Percentiles rank a stretch among this genome's conserved stretches.
phyloP scores from a whole-genome alignment of 1,140 invertebrate genomes.

The Fopius arisanus region DNA sequence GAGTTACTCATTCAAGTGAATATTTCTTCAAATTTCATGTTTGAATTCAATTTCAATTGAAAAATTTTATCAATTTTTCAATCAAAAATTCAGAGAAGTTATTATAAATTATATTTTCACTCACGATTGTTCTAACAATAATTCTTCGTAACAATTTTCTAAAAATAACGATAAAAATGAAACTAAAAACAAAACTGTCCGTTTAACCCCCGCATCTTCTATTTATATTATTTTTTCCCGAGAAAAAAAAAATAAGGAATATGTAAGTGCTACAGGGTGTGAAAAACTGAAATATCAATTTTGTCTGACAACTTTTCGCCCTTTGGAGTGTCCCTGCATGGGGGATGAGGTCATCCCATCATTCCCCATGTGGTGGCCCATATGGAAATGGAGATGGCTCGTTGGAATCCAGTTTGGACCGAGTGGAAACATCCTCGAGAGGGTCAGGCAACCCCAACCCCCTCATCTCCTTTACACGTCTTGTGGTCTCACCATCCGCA shows the following conservation, averaged over 20 bases:
- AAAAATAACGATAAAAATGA: too few relatives aligned
- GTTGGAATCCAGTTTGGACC: constrained; percentile 40
- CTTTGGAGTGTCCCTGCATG: constrained; percentile 7
- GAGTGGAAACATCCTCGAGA: constrained; percentile 35
- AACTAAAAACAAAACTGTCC: too few relatives aligned
- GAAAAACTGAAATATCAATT: constrained; percentile 51
- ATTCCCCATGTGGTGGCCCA: constrained; percentile 29
- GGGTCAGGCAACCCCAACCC: constrained; percentile 34
- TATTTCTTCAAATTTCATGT: too few relatives aligned
- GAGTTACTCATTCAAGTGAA: too few relatives aligned
- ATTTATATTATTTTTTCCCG: neutral
- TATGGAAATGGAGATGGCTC: constrained; percentile 50
- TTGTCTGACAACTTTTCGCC: constrained; percentile 47
- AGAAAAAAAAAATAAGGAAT: neutral
- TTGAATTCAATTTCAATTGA: too few relatives aligned
- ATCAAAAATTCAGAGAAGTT: too few relatives aligned
- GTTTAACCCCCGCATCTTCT: too few relatives aligned
- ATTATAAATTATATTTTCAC: too few relatives aligned
- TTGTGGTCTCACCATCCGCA: constrained; percentile 24
- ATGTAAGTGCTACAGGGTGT: neutral
- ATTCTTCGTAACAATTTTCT: too few relatives aligned
- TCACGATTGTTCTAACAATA: too few relatives aligned
- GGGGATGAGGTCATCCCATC: constrained; percentile 9
- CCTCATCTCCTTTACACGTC: constrained; percentile 21
- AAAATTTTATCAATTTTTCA: too few relatives aligned